Conservation (phyloP, 2,113 vertebrate species). For the Hystrix brachyura region DNA sequence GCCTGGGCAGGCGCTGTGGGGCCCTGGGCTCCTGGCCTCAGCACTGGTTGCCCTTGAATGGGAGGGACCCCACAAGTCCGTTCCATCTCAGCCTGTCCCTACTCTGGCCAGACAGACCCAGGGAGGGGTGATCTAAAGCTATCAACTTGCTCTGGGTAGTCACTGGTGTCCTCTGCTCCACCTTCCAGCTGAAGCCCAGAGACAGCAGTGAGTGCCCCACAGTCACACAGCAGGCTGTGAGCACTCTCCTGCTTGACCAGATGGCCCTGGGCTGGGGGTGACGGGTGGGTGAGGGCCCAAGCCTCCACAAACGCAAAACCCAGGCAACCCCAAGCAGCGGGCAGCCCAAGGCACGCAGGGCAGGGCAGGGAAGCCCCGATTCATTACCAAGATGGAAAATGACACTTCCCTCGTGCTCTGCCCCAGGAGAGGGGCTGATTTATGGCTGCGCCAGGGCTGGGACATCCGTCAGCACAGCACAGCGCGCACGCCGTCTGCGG, state of each 20-base stretch:
- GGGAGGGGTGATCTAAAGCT: not conserved
- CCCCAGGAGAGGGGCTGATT: constrained; percentile 81
- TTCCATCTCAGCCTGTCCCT: not conserved
- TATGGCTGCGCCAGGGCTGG: constrained; percentile 61
- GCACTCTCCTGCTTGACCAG: too few relatives aligned
- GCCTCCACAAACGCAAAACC: constrained; percentile 5
- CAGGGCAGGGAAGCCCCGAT: constrained; percentile 80
- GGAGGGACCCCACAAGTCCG: not conserved
- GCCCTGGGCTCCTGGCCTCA: not conserved
- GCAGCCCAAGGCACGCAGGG: not conserved
- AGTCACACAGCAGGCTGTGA: not conserved
- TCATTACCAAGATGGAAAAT: constrained; percentile 83
- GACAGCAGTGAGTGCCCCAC: not conserved
- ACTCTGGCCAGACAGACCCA: not conserved
- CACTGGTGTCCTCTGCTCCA: not conserved
- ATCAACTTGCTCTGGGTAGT: not conserved
- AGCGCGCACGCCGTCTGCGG: constrained; percentile 59
- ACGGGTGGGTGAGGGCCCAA: not conserved
- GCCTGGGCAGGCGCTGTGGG: not conserved
- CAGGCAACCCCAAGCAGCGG: not conserved
- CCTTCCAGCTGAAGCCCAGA: not conserved
- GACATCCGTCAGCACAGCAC: constrained; percentile 78
- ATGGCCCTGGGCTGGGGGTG: not conserved
- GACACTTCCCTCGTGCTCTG: constrained; percentile 23
- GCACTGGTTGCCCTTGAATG: not conserved